phyloP scores from a whole-genome alignment of 2,888 invertebrate species.

The Smittia aterrima region DNA sequence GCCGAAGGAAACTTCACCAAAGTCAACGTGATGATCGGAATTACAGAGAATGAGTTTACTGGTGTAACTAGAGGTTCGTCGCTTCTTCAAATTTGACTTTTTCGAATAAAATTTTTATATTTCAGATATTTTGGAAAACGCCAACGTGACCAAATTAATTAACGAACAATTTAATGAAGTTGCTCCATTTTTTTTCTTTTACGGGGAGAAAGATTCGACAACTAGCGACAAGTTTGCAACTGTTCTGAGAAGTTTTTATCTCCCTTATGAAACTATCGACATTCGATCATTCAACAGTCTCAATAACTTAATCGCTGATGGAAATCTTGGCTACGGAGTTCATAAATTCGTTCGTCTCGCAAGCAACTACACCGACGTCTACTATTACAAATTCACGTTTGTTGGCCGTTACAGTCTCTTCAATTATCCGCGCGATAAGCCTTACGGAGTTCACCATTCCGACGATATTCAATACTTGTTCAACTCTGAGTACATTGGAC shows the following conservation, averaged over 20 bases:
- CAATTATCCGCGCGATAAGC: slow-evolving; percentile 53
- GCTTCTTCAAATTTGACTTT: no score
- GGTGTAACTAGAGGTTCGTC: neutral
- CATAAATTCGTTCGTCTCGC: slow-evolving; percentile 63
- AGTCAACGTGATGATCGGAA: neutral
- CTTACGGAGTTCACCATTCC: slow-evolving; percentile 54
- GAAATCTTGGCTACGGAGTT: slow-evolving; percentile 59
- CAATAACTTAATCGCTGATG: slow-evolving; percentile 61
- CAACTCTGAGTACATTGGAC: slow-evolving; percentile 51
- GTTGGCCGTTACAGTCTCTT: slow-evolving; percentile 59
- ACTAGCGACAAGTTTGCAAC: slow-evolving; percentile 58
- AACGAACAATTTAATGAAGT: slow-evolving; percentile 52
- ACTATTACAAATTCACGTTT: slow-evolving; percentile 63
- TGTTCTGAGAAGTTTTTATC: slow-evolving; percentile 57
- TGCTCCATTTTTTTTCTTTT: slow-evolving; percentile 56
- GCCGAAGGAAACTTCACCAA: neutral
- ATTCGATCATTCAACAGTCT: slow-evolving; percentile 51
- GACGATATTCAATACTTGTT: slow-evolving; percentile 58
- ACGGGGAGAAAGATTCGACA: slow-evolving; percentile 54
- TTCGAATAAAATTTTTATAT: no score
- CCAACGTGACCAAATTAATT: no score
- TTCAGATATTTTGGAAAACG: no score
- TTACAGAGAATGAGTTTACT: slow-evolving; percentile 53
- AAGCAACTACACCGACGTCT: slow-evolving; percentile 60
- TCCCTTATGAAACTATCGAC: slow-evolving; percentile 53